These are phyloP conservation scores for Eidolon dupreanum DNA, from an alignment of 2,797 vertebrate species.

Conservation along the genomic window DNA sequence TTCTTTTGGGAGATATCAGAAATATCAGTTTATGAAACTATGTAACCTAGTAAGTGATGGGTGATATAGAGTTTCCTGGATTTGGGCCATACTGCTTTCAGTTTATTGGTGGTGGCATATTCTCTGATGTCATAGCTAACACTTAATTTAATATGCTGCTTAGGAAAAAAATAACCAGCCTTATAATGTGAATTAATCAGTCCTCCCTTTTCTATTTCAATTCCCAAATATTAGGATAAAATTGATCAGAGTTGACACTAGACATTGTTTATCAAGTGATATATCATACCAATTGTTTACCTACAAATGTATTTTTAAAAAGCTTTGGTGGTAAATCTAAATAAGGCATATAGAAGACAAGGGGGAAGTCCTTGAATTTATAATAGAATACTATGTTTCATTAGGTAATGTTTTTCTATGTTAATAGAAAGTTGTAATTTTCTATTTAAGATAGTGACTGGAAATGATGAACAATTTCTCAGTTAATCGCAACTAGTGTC, in stretches of 20 bases:
- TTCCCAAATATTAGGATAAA: constrained; percentile 30
- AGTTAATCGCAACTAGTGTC: background rate
- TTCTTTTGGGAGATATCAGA: constrained; percentile 20
- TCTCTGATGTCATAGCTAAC: background rate
- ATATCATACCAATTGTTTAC: background rate
- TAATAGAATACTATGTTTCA: background rate
- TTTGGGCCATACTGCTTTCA: constrained; percentile 1
- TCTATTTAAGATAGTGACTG: constrained; percentile 26
- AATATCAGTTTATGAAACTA: constrained; percentile 8
- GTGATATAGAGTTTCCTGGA: constrained; percentile 31
- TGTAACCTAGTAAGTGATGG: constrained; percentile 45
- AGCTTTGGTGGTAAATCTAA: constrained; percentile 7
- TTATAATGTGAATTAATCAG: constrained; percentile 29
- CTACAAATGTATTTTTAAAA: constrained; percentile 1
- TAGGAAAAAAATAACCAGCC: constrained; percentile 23
- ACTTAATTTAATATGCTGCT: constrained; percentile 63
- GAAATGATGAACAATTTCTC: constrained; percentile 17
- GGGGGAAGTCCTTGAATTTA: background rate
- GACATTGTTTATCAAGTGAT: constrained; percentile 10
- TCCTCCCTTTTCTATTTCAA: background rate
- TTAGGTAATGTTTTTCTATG: constrained; percentile 6
- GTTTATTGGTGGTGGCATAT: constrained; percentile 22
- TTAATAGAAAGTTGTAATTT: background rate
- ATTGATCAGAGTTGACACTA: constrained; percentile 21
- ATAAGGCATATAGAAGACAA: constrained; percentile 22